phyloP scores from a whole-genome alignment of 2,797 vertebrate species.

The Lutjanus campechanus region DNA sequence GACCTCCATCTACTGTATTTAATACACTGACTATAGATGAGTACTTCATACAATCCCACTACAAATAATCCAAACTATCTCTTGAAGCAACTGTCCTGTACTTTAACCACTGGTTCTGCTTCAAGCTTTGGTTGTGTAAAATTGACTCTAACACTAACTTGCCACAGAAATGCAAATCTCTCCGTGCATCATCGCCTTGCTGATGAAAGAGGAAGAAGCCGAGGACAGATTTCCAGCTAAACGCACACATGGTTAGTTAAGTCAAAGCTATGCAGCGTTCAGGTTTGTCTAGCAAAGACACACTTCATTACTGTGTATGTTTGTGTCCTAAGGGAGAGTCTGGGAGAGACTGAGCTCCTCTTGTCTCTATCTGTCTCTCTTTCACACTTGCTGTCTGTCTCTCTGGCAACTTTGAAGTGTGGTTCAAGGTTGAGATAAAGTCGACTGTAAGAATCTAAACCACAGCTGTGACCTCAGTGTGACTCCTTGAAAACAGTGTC shows the following conservation, averaged over 20 bases:
- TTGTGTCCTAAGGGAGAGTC: constrained; percentile 24
- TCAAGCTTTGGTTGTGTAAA: neutral
- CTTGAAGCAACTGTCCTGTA: neutral
- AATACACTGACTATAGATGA: too few relatives aligned
- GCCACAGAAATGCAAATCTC: neutral
- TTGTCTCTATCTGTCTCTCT: constrained; percentile 17
- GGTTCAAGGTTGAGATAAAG: constrained; percentile 55
- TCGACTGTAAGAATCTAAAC: constrained; percentile 26
- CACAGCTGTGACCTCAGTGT: constrained; percentile 24
- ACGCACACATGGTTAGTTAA: neutral
- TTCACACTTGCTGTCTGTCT: constrained; percentile 15
- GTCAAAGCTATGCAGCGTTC: constrained; percentile 25
- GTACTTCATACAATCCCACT: too few relatives aligned
- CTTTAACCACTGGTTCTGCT: neutral
- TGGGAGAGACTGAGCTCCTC: constrained; percentile 20
- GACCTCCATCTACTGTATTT: too few relatives aligned
- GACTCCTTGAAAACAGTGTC: constrained; percentile 26
- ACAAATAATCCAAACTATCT: too few relatives aligned
- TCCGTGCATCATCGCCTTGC: neutral
- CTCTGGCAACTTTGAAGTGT: constrained; percentile 46
- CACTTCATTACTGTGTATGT: neutral
- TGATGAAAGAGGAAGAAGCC: neutral
- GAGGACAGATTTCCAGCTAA: neutral
- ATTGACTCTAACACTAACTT: neutral
- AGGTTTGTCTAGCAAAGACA: constrained; percentile 11